Evolutionary conservation across 2,113 vertebrate genomes (phyloP).

Genomic region (Peucedramus taeniatus): DNA sequence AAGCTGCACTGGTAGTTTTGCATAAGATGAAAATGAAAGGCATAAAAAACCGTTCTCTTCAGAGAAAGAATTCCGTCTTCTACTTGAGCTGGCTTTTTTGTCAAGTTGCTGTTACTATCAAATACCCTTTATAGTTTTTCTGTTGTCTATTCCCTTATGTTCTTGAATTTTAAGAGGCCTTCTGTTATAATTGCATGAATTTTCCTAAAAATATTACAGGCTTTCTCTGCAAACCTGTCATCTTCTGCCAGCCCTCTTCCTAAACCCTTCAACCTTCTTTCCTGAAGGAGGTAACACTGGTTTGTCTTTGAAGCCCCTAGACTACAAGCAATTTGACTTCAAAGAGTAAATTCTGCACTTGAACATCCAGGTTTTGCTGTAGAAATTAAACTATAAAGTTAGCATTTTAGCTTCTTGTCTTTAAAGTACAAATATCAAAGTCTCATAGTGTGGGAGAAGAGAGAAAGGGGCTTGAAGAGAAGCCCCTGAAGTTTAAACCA

Average conservation of each 20-base stretch:
- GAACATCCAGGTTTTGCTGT: not conserved
- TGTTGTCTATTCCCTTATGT: not conserved
- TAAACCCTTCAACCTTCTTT: not conserved
- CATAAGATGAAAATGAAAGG: not conserved
- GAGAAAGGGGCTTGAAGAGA: not conserved
- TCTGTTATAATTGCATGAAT: not conserved
- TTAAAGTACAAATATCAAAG: not conserved
- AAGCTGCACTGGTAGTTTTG: not conserved
- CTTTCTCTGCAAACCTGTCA: conserved; percentile 36
- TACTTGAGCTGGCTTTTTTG: not conserved
- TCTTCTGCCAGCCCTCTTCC: conserved; percentile 5
- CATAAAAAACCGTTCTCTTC: not conserved
- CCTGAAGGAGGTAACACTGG: not conserved
- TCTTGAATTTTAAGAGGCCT: not conserved
- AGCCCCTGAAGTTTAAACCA: not conserved
- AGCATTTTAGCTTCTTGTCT: not conserved
- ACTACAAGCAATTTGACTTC: conserved; percentile 10
- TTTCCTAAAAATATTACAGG: conserved; percentile 11
- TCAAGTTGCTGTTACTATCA: not conserved
- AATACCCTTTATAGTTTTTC: not conserved
- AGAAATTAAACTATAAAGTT: not conserved
- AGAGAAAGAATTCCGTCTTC: not conserved
- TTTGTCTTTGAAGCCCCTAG: conserved; percentile 29
- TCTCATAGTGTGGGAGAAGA: not conserved
- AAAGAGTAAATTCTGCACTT: conserved; percentile 17